These are phyloP conservation scores for Halotydeus destructor DNA, from an alignment of 1,140 invertebrate genomes.

Conservation along the genomic window DNA sequence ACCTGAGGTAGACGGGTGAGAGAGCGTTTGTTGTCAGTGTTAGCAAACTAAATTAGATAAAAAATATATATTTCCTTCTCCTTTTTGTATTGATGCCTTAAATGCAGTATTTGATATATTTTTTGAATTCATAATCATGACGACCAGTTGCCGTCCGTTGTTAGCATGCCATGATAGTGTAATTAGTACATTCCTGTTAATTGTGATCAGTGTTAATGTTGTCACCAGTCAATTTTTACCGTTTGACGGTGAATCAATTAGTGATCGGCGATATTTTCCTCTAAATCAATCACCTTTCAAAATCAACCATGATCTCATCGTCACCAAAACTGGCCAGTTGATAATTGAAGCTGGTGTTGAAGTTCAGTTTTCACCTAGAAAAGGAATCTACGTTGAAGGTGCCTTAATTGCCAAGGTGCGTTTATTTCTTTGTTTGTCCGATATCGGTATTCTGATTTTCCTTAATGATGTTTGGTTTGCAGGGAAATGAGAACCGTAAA, in stretches of 20 bases:
- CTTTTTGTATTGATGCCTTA: too few species aligned
- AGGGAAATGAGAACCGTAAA: conserved; percentile 14
- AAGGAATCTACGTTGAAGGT: conserved; percentile 68
- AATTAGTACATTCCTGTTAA: too few species aligned
- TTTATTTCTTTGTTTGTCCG: conserved; percentile 14
- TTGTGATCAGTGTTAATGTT: too few species aligned
- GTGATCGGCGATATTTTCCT: neutral
- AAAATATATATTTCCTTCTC: too few species aligned
- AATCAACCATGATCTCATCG: conserved; percentile 51
- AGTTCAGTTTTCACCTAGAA: conserved; percentile 60
- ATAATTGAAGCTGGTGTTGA: conserved; percentile 63
- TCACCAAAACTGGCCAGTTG: conserved; percentile 47
- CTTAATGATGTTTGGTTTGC: conserved; percentile 4
- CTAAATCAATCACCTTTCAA: conserved; percentile 36
- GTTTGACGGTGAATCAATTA: neutral
- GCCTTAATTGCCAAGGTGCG: conserved; percentile 63
- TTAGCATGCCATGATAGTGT: too few species aligned
- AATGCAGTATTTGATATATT: too few species aligned
- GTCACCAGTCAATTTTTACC: neutral
- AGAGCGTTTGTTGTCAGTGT: too few species aligned
- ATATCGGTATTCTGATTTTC: neutral
- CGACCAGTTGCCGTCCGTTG: too few species aligned
- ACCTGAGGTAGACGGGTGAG: too few species aligned
- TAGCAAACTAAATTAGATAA: too few species aligned
- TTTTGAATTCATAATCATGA: too few species aligned